Evolutionary conservation across 2,888 invertebrate genomes (phyloP), one percentile per base, ranked within the genome.

Genomic region (Lymantria dispar): DNA sequence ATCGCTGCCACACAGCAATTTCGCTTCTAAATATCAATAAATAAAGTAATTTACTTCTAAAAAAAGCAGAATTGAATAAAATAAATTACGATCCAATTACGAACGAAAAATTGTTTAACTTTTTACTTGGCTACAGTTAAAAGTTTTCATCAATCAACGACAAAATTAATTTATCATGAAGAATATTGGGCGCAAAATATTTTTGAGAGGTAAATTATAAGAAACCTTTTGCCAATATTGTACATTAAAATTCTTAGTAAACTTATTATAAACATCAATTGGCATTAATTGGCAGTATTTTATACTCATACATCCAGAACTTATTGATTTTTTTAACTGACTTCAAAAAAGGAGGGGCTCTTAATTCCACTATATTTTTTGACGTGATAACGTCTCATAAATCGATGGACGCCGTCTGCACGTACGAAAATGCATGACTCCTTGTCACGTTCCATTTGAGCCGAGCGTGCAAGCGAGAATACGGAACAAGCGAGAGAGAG

Each of bases 71-170:
- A 52, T 47, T 44, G 40, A 45, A 14, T 30, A 1, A 42, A 61
- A 47, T 47, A n/a, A 39, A 36, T 43, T 54, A 44, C 12, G 14
- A 48, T 12, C 43, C 45, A 58, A 53, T 62, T 48, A 53, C 31
- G 36, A 13, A 38, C 10, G 10, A 36, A 47, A 50, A 44, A 49
- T 36, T 45, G 10, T 42, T 45, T 39, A 8, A 12, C n/a, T 52
- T 33, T 37, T 42, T n/a, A n/a, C n/a, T n/a, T 50, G 14, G 37
- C 36, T 45, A 41, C 44, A n/a, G 39, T 48, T 53, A 12, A 41
- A 58, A 51, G 50, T 53, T 51, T 50, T 51, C 39, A 51, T 54
- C 39, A 53, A 55, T 55, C 46, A 53, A 40, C 40, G 29, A 31
- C n/a, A n/a, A 39, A 50, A 52, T 50, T 55, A 0, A 46, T 55